These are phyloP conservation scores for Chromoteleia sp. DNA, from an alignment of 2,888 invertebrate genomes.

Conservation along the genomic window DNA sequence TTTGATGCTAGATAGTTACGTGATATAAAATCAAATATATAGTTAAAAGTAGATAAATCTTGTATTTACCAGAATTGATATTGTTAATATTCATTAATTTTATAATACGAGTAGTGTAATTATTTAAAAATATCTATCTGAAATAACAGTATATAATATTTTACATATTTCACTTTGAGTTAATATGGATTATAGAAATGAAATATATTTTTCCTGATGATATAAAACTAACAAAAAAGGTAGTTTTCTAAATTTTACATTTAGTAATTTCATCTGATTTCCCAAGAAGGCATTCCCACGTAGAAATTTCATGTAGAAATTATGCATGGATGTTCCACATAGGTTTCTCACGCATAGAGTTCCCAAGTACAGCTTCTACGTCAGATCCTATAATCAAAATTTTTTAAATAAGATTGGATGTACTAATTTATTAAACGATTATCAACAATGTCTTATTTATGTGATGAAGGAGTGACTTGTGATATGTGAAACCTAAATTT, in stretches of 20 bases:
- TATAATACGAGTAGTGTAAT: too few relatives aligned
- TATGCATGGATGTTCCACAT: conserved; percentile 45
- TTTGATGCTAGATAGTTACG: too few relatives aligned
- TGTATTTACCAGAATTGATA: too few relatives aligned
- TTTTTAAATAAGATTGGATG: conserved; percentile 32
- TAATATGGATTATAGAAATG: too few relatives aligned
- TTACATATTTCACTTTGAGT: too few relatives aligned
- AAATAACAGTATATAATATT: too few relatives aligned
- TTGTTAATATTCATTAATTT: too few relatives aligned
- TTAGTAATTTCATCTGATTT: neutral
- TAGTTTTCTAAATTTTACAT: neutral
- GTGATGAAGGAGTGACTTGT: neutral
- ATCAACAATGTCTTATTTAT: conserved; percentile 8
- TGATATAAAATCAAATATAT: too few relatives aligned
- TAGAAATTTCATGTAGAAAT: conserved; percentile 41
- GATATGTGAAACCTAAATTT: neutral
- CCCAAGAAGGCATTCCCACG: neutral
- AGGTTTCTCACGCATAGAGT: conserved; percentile 59
- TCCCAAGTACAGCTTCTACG: conserved; percentile 55
- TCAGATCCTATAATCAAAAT: conserved; percentile 56
- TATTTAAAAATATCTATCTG: too few relatives aligned
- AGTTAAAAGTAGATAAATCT: too few relatives aligned
- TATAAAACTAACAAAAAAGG: too few relatives aligned
- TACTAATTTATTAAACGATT: conserved; percentile 11
- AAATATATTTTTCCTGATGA: too few relatives aligned